Conservation (phyloP, 2,113 vertebrate genomes). For the Malurus elegans region DNA sequence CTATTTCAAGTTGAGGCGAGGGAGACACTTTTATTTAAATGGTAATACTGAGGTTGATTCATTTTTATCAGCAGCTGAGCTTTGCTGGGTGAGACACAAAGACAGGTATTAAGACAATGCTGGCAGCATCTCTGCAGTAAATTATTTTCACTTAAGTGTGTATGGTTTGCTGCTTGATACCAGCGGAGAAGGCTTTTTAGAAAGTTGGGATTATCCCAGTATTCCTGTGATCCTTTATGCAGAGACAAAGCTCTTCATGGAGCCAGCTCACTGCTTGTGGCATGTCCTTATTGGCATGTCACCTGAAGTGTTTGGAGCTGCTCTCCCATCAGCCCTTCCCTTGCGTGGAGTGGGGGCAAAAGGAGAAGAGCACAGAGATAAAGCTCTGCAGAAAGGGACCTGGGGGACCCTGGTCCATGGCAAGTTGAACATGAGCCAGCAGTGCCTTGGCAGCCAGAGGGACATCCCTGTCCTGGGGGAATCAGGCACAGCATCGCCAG, state of each 20-base stretch:
- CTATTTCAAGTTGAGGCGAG: background rate
- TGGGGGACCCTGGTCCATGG: background rate
- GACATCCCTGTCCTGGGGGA: rapidly evolving
- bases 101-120: background rate
- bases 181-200: background rate
- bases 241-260: background rate
- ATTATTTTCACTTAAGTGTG: background rate
- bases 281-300: background rate
- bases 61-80: background rate
- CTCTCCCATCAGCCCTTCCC: background rate
- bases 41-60: background rate
- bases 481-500: background rate
- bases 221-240: background rate
- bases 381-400: background rate
- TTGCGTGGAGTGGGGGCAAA: background rate
- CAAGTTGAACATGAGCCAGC: background rate
- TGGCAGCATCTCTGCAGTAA: background rate
- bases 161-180: background rate
- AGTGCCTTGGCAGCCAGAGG: background rate
- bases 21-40: background rate
- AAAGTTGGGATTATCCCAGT: background rate
- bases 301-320: background rate
- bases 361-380: background rate
- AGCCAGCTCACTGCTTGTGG: background rate
- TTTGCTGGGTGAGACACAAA: background rate